These are phyloP conservation scores for Hydrochoerus hydrochaeris DNA, from an alignment of 2,113 vertebrate species.

Conservation along the genomic window DNA sequence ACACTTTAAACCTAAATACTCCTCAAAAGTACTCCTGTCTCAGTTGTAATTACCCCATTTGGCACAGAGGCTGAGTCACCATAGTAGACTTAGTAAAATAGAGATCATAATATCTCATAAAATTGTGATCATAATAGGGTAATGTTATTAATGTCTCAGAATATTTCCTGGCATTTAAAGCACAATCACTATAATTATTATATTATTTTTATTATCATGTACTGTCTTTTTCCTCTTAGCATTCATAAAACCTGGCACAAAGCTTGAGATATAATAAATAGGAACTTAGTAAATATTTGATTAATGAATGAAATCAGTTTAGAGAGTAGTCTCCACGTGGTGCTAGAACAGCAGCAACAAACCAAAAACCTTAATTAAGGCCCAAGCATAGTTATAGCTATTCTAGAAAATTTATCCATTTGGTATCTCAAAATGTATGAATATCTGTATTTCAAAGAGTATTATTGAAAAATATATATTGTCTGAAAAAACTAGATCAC, in stretches of 20 bases:
- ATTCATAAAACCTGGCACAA: background rate
- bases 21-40: background rate
- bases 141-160: background rate
- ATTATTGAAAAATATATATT: background rate
- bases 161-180: background rate
- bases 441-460: background rate
- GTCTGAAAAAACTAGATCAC: background rate
- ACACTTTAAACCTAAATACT: background rate
- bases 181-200: background rate
- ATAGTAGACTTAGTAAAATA: background rate
- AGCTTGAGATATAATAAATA: background rate
- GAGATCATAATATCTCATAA: background rate
- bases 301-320: constrained; percentile 18
- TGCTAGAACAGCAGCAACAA: constrained; percentile 23
- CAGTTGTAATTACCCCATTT: background rate
- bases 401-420: background rate
- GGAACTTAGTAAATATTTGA: constrained; percentile 22
- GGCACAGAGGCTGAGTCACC: background rate
- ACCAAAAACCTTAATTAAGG: background rate
- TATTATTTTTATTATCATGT: background rate
- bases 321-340: background rate
- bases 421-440: background rate
- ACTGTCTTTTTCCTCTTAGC: background rate
- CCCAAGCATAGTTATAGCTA: background rate
- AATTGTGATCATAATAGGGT: background rate